Percentiles rank a stretch among this genome's conserved stretches.
Conservation (phyloP, 2,113 vertebrate genomes). For the Pollimyrus isidori region DNA sequence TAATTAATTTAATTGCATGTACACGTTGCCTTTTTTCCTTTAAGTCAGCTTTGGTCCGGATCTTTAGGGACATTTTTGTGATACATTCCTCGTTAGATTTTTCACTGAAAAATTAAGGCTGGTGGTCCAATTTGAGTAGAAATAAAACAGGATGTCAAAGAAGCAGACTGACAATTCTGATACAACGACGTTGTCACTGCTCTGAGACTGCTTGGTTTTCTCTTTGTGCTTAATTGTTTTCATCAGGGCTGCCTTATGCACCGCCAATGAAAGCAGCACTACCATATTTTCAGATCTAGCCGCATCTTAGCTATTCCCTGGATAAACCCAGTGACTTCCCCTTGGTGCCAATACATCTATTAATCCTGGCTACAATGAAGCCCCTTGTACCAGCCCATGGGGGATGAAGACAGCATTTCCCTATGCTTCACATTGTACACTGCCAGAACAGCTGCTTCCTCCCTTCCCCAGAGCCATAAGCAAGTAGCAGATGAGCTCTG, state of each 20-base stretch:
- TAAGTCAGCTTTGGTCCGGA: not conserved
- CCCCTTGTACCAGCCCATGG: not conserved
- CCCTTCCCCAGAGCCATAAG: not conserved
- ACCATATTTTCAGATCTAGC: not conserved
- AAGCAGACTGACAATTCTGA: not conserved
- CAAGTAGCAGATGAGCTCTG: not conserved
- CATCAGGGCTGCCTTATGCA: not conserved
- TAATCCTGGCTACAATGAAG: not conserved
- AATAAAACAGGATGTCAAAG: not conserved
- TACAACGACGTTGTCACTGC: not conserved
- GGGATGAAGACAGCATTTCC: not conserved
- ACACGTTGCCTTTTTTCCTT: not conserved
- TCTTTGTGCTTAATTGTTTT: not conserved
- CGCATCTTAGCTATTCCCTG: not conserved
- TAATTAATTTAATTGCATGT: not conserved
- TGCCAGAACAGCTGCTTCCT: slow-evolving; percentile 15
- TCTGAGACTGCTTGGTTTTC: not conserved
- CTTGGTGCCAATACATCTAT: not conserved
- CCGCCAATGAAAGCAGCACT: not conserved
- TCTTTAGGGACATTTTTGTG: not conserved
- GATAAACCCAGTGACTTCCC: not conserved
- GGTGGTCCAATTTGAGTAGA: not conserved
- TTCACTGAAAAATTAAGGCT: not conserved
- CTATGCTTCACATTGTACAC: not conserved
- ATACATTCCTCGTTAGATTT: not conserved